Percentiles rank a stretch among this genome's conserved stretches.
These are phyloP conservation scores for Dryobota labecula DNA, from an alignment of 2,888 invertebrate species.

Conservation along the genomic window DNA sequence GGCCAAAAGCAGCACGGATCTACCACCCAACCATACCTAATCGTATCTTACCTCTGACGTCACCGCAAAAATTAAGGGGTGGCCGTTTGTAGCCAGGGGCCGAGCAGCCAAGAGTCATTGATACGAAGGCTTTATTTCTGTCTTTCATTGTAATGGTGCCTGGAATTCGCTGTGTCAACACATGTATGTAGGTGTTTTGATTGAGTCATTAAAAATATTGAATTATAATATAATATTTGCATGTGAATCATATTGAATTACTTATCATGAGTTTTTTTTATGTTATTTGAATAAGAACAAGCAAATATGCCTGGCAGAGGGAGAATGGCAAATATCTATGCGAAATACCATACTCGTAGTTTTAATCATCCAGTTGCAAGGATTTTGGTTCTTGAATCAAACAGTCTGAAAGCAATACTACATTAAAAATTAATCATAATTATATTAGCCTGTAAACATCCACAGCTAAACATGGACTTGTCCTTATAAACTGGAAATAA, in stretches of 20 bases:
- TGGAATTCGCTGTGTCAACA: conserved; percentile 54
- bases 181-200: conserved; percentile 34
- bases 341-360: neutral
- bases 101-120: conserved; percentile 39
- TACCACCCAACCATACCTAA: neutral
- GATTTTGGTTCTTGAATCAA: neutral
- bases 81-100: neutral
- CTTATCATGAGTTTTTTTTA: neutral
- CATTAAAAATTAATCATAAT: neutral
- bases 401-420: neutral
- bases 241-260: conserved; percentile 44
- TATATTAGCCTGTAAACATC: neutral
- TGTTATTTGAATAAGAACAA: conserved; percentile 15
- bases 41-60: conserved; percentile 5
- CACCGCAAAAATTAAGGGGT: conserved; percentile 26
- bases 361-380: neutral
- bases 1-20: neutral
- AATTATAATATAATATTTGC: conserved; percentile 43
- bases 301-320: too few relatives aligned
- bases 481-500: neutral
- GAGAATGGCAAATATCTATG: neutral
- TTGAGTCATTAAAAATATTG: conserved; percentile 54
- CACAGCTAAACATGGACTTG: neutral
- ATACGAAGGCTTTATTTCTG: conserved; percentile 35
- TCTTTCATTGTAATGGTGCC: conserved; percentile 18